Evolutionary conservation across 2,888 invertebrate genomes (phyloP), one percentile per base, ranked within the genome.

Genomic region (Cheilosia vernalis): DNA sequence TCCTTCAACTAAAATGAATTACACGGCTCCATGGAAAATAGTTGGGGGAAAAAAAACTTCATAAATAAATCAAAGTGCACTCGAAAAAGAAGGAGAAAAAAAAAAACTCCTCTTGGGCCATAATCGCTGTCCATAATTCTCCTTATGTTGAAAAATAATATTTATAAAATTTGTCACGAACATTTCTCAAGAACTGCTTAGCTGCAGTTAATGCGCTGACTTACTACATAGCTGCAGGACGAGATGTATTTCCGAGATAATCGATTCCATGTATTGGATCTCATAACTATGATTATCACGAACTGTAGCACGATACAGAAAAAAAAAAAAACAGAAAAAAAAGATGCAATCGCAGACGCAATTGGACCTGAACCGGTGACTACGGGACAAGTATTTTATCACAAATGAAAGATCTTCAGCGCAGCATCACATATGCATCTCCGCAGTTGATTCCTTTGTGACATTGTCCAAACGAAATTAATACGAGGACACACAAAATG

Each of bases 91-190:
- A 15, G 47, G 56, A 70, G 30, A 27, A 24, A 21, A 27, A 44
- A 44, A 9, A 21, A 19, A 37, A 7, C 24, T 17, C 19, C 24
- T 72, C 49, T 37, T 53, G 61, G 49, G n/a, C 67, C 63, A 67
- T 21, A 7, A 33, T n/a, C 7, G 58, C 49, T 67, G 66, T 60
- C 70, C 85, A 80, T 85, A 80, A 85, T 69, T 85, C 76, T 85
- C 56, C 61, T 85, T 85, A 85, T 80, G 84, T 70, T 70, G 69
- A 66, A 67, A 67, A 72, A 70, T 76, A 73, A 73, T 85, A 70
- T 85, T 80, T 67, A 70, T 72, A 81, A 51, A 85, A 81, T 85
- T 85, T 85, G 85, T 85, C 85, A 85, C 85, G 81, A 85, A 81
- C 70, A 63, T 70, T 85, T 81, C 76, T 58, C 30, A 67, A 77